Base-by-base conservation (phyloP, 2,113 vertebrate species). In the Monopterus albus region DNA sequence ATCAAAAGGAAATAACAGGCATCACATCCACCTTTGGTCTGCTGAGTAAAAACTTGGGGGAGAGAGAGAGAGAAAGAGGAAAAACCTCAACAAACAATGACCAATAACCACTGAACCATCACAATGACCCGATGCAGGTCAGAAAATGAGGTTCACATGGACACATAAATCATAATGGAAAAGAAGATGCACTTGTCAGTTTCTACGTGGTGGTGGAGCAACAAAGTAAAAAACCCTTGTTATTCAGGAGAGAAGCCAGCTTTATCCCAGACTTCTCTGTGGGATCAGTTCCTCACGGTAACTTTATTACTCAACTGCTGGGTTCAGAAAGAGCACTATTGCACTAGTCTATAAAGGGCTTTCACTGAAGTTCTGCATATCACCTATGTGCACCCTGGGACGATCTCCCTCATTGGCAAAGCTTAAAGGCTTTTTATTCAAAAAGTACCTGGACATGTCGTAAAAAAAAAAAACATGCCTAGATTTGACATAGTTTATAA, bases 1-100 rank as follows among this genome's bases (percentile, higher is more conserved):
- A 83, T 85, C 82, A 83, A 85, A 84, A 76, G 60, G 49, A 81
- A 87, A 75, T 1, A 69, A 65, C 29, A 7, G 58, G 10, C 18
- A 4, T 43, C 18, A 40, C 61, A 79, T 80, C 73, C n/a, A 58
- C 82, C 81, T 74, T 68, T 52, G 17, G n/a, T 55, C 56, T 8
- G 50, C 23, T 20, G n/a, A 1, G 4, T 51, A 33, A 23, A 69
- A 78, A 70, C 58, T 33, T 81, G 45, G 12, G 33, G 53, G 28
- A 15, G 11, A 53, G 17, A 26, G 23, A 40, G 0, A 71, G 23
- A 31, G 39, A 28, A 6, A 10, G 59, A 64, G 47, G 17, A 29
- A 1, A 7, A 21, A n/a, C n/a, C n/a, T 18, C 11, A 18, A 12
- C 6, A 4, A 33, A 33, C 47, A 33, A 7, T 23, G 1, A 0